These are phyloP conservation scores for Meta bourneti DNA, from an alignment of 2,888 invertebrate genomes.

Conservation along the genomic window DNA sequence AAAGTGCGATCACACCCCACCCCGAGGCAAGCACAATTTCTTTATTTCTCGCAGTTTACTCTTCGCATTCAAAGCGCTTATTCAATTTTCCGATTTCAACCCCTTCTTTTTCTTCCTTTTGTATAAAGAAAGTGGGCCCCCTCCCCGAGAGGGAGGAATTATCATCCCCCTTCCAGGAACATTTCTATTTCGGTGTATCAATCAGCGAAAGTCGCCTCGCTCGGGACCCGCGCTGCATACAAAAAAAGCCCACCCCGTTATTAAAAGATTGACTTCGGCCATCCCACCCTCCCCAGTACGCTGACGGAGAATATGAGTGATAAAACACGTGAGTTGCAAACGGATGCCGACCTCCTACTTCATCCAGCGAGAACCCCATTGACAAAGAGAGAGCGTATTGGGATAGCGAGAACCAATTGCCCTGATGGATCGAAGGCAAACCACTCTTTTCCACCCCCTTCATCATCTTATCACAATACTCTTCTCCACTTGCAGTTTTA, in stretches of 20 bases:
- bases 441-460: constrained; percentile 64
- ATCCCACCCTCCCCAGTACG: constrained; percentile 4
- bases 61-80: constrained; percentile 62
- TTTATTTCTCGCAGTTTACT: constrained; percentile 59
- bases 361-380: constrained; percentile 62
- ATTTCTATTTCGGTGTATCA: constrained; percentile 63
- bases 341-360: constrained; percentile 70
- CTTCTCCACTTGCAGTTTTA: neutral
- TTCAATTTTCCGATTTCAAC: constrained; percentile 54
- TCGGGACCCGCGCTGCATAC: constrained; percentile 50
- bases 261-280: constrained; percentile 76
- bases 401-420: constrained; percentile 67
- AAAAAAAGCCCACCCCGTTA: constrained; percentile 67
- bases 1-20: constrained; percentile 61
- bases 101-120: constrained; percentile 38
- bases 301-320: constrained; percentile 75
- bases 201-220: constrained; percentile 70
- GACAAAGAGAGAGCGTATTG: constrained; percentile 34
- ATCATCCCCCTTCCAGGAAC: constrained; percentile 34
- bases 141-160: constrained; percentile 55
- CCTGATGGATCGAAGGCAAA: constrained; percentile 69
- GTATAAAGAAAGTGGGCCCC: neutral
- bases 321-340: constrained; percentile 74
- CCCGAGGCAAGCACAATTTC: constrained; percentile 36
- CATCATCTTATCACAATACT: constrained; percentile 68